These are phyloP conservation scores for Otolemur crassicaudatus DNA, from an alignment of 2,797 vertebrate species.

Conservation along the genomic window DNA sequence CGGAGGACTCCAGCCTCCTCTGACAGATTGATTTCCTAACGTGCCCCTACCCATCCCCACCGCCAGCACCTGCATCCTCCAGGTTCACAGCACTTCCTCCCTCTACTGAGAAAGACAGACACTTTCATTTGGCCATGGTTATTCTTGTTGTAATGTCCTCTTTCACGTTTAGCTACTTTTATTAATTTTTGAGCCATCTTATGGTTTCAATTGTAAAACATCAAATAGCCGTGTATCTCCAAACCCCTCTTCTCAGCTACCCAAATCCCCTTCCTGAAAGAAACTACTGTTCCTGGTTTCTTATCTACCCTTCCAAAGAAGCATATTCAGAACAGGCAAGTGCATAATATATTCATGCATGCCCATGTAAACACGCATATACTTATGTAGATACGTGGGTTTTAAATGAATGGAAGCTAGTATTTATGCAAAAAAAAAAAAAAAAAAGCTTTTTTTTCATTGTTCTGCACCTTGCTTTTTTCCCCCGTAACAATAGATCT, in stretches of 20 bases:
- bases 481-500: not conserved
- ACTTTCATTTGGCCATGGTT: not conserved
- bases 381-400: not conserved
- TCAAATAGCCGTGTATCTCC: not conserved
- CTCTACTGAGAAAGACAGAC: not conserved
- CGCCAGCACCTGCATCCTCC: accelerated
- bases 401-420: not conserved
- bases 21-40: not conserved
- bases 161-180: not conserved
- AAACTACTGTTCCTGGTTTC: not conserved
- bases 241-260: not conserved
- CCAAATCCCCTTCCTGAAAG: not conserved
- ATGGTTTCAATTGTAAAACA: not conserved
- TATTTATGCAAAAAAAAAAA: not conserved
- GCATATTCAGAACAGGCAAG: not conserved
- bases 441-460: not conserved
- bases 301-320: not conserved
- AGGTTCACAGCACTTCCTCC: not conserved
- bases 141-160: not conserved
- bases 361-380: not conserved
- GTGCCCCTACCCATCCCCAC: accelerated
- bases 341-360: not conserved
- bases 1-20: not conserved
- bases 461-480: not conserved
- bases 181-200: not conserved